Base-by-base conservation (phyloP, 2,797 vertebrate species). In the Lateolabrax maculatus region DNA sequence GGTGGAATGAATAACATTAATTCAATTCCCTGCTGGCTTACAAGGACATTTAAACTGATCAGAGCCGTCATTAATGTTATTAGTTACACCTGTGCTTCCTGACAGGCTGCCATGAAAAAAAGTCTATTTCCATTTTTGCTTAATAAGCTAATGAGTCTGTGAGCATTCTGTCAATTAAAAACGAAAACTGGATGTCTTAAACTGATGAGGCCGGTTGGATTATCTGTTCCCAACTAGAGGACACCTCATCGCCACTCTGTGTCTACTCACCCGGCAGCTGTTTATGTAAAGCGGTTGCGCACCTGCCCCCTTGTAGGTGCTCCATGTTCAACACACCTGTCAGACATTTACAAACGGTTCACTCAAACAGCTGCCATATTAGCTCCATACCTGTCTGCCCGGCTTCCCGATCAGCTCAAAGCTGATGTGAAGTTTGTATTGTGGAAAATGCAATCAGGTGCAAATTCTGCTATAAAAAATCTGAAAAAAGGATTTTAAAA, bases 241-340 rank as follows among this genome's bases (percentile, higher is more conserved):
- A 27, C 56, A 56, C 27, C 23, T 44, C 15, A n/a, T 65, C 52
- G 51, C 52, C 13, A 9, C 39, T 41, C 29, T 34, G 41, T 31
- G 51, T 69, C 46, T 8, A 0, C 51, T 77, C 77, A 77, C 79
- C 79, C 84, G 81, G 46, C 66, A 70, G 56, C 63, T 85, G 82
- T 69, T 63, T 16, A 44, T 68, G 56, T 58, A 36, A 53, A 76
- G 65, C 49, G 58, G 36, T 11, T 36, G 23, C 18, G 16, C 76
- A 84, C 78, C 81, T 79, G 81, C 64, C 23, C 27, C 13, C 25
- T 25, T 56, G 31, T 39, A 36, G 64, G 58, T 48, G 37, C 73
- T 44, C 0, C 11, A 25, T 27, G 56, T 36, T 31, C 23, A 58
- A 70, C 76, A 83, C 83, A 89, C 83, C 82, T 85, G 82, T 57